Conservation (phyloP, 2,888 invertebrate genomes). For the Drosophila kokeensis region DNA sequence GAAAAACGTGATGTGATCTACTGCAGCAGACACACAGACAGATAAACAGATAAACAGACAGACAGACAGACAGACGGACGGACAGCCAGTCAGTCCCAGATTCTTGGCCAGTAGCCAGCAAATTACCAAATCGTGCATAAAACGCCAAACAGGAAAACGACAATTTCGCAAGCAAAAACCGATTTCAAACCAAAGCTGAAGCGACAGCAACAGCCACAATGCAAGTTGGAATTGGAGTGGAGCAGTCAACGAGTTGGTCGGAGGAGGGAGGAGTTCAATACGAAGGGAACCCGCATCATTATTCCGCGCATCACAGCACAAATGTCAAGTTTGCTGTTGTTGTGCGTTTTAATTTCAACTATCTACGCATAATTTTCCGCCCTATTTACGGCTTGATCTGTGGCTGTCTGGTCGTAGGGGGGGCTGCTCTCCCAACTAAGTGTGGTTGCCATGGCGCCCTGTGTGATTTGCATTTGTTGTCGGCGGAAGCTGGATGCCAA, state of each 20-base stretch:
- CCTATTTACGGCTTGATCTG: slow-evolving; percentile 66
- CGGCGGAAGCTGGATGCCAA: slow-evolving; percentile 39
- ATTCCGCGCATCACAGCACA: slow-evolving; percentile 29
- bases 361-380: slow-evolving; percentile 76
- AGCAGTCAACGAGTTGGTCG: background rate
- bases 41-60: slow-evolving; percentile 3
- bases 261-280: background rate
- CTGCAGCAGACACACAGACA: slow-evolving; percentile 7
- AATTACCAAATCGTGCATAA: slow-evolving; percentile 75
- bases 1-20: slow-evolving; percentile 75
- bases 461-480: slow-evolving; percentile 65
- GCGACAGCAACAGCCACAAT: slow-evolving; percentile 14
- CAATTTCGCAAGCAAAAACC: slow-evolving; percentile 62
- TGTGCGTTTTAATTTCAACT: slow-evolving; percentile 50
- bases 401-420: slow-evolving; percentile 4
- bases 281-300: slow-evolving; percentile 30
- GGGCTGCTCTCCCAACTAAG: slow-evolving; percentile 13
- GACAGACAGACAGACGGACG: background rate
- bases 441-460: slow-evolving; percentile 60
- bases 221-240: background rate
- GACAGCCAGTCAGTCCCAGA: slow-evolving; percentile 30
- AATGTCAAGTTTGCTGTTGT: slow-evolving; percentile 53
- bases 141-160: slow-evolving; percentile 64
- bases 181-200: slow-evolving; percentile 37
- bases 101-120: slow-evolving; percentile 66